These are phyloP conservation scores for Ypsolopha scabrella DNA, from an alignment of 2,888 invertebrate genomes.

Conservation along the genomic window DNA sequence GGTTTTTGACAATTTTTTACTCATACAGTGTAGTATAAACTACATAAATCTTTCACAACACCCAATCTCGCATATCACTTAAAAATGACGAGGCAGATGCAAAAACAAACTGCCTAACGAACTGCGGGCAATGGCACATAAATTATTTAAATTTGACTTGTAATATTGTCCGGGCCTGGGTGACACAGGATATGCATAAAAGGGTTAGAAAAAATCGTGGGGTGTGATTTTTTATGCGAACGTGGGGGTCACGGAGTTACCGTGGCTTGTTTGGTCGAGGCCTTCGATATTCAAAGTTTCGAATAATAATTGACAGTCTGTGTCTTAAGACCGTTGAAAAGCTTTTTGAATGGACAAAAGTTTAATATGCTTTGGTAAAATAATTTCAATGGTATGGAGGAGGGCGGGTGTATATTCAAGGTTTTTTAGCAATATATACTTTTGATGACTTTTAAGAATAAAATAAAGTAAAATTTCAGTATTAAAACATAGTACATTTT, in stretches of 20 bases:
- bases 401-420: no score
- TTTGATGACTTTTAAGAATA: no score
- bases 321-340: not conserved
- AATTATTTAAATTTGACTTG: constrained; percentile 70
- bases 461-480: no score
- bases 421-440: no score
- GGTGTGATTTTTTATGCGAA: constrained; percentile 53
- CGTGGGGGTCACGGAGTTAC: constrained; percentile 33
- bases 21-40: not conserved
- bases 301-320: not conserved
- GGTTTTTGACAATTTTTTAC: no score
- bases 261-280: constrained; percentile 37
- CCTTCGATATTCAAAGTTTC: constrained; percentile 29
- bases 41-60: constrained; percentile 13
- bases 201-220: constrained; percentile 57
- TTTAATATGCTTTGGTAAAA: no score
- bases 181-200: constrained; percentile 65
- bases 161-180: constrained; percentile 48
- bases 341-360: not conserved
- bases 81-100: constrained; percentile 44
- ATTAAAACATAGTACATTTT: no score
- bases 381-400: no score
- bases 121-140: constrained; percentile 42
- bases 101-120: constrained; percentile 40
- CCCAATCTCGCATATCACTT: constrained; percentile 10